Evolutionary conservation across 2,888 invertebrate species (phyloP).

Genomic region (Leptura quadrifasciata): DNA sequence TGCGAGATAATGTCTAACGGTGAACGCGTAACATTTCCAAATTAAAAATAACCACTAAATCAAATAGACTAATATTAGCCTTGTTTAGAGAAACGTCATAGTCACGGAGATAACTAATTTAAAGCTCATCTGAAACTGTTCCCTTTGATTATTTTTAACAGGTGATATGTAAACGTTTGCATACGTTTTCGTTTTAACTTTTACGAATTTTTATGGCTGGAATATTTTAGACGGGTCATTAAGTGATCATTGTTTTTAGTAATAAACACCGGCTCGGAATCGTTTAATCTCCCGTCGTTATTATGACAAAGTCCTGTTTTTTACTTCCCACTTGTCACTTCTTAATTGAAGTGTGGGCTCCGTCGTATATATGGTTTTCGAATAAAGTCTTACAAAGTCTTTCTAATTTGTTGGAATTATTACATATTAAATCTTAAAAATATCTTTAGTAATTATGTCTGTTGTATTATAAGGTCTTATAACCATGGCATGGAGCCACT

Average conservation of each 20-base stretch:
- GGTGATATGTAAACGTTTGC: conserved; percentile 2
- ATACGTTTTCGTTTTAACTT: not conserved
- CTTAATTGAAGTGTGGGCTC: too few species aligned
- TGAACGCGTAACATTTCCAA: conserved; percentile 7
- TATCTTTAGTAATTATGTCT: too few species aligned
- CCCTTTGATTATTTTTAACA: not conserved
- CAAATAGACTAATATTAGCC: not conserved
- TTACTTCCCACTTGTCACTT: too few species aligned
- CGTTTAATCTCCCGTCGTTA: not conserved
- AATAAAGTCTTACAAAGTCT: too few species aligned
- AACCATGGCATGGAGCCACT: too few species aligned
- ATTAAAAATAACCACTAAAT: conserved; percentile 22
- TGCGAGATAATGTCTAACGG: not conserved
- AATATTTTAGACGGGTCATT: not conserved
- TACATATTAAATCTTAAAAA: too few species aligned
- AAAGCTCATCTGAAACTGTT: conserved; percentile 11
- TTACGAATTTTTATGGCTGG: not conserved
- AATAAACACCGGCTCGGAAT: not conserved
- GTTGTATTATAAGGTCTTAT: too few species aligned
- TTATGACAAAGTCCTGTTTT: not conserved
- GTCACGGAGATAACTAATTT: not conserved
- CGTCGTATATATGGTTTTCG: too few species aligned
- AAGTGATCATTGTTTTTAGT: not conserved
- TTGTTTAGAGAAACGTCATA: not conserved
- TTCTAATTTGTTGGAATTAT: too few species aligned